These are phyloP conservation scores for Sminthopsis crassicaudata DNA, from an alignment of 2,113 vertebrate species.

Conservation along the genomic window DNA sequence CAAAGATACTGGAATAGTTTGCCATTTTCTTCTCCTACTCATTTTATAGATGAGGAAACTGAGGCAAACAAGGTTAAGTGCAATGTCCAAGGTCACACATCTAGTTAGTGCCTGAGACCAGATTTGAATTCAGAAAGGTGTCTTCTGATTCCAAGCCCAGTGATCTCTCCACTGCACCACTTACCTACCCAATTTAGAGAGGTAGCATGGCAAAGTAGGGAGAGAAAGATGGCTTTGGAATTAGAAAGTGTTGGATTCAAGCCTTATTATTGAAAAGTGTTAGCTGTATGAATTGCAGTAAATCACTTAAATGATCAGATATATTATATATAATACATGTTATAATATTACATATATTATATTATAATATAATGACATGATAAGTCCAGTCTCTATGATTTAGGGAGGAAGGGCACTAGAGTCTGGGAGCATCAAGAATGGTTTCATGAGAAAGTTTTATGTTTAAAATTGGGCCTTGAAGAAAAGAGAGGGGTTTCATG, in stretches of 20 bases:
- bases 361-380: neutral
- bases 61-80: neutral
- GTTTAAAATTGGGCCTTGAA: neutral
- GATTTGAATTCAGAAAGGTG: neutral
- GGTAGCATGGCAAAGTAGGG: neutral
- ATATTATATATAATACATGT: too few relatives aligned
- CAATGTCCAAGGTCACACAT: neutral
- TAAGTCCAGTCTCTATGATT: neutral
- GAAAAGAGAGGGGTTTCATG: neutral
- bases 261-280: neutral
- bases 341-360: too few relatives aligned
- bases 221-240: neutral
- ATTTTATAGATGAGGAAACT: neutral
- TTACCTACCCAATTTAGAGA: neutral
- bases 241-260: neutral
- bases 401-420: neutral
- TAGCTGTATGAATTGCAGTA: neutral
- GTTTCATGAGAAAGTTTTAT: neutral
- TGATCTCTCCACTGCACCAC: rapidly evolving
- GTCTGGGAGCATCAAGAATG: neutral
- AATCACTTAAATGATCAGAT: neutral
- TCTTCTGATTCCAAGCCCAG: neutral
- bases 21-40: neutral
- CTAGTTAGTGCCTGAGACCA: neutral
- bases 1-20: neutral